A percentile compares a stretch with the other conserved stretches of the same genome.
These are phyloP conservation scores for Vulpes lagopus DNA, from an alignment of 2,113 vertebrate species.

Conservation along the genomic window DNA sequence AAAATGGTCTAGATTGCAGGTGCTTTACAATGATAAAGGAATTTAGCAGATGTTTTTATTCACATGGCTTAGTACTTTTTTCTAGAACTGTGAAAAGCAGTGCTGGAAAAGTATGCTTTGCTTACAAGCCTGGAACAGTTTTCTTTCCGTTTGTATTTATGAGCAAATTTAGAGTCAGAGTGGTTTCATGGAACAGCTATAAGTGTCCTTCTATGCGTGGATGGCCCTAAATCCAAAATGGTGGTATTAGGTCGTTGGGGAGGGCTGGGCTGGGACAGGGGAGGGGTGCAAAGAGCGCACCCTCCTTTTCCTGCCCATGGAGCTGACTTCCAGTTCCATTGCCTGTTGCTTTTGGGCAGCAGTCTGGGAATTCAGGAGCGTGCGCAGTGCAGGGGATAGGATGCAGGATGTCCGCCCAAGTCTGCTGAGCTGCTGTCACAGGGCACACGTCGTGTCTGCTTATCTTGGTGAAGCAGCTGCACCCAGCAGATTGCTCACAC, in stretches of 20 bases:
- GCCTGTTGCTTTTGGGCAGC: constrained; percentile 60
- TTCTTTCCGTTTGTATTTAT: not conserved
- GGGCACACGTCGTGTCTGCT: constrained; percentile 75
- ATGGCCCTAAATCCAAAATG: constrained; percentile 73
- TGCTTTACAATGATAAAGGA: not conserved
- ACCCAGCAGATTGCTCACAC: constrained; percentile 68
- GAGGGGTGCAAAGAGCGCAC: not conserved
- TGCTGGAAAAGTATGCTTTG: not conserved
- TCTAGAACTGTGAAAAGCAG: not conserved
- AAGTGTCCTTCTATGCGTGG: constrained; percentile 60
- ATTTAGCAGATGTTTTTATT: not conserved
- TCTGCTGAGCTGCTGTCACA: constrained; percentile 59
- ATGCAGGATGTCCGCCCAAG: constrained; percentile 50
- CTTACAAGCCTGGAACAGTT: not conserved
- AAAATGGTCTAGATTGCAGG: not conserved
- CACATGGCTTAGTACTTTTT: not conserved
- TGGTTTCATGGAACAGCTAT: constrained; percentile 32
- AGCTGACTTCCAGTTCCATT: not conserved
- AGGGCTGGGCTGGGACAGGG: not conserved
- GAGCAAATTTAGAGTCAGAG: not conserved
- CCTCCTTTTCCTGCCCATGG: constrained; percentile 75
- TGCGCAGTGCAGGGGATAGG: not conserved
- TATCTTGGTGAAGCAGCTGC: constrained; percentile 83
- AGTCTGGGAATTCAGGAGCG: constrained; percentile 58
- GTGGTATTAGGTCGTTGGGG: constrained; percentile 82